Base-by-base conservation (phyloP, 2,113 vertebrate species). In the Rhinoderma darwinii region DNA sequence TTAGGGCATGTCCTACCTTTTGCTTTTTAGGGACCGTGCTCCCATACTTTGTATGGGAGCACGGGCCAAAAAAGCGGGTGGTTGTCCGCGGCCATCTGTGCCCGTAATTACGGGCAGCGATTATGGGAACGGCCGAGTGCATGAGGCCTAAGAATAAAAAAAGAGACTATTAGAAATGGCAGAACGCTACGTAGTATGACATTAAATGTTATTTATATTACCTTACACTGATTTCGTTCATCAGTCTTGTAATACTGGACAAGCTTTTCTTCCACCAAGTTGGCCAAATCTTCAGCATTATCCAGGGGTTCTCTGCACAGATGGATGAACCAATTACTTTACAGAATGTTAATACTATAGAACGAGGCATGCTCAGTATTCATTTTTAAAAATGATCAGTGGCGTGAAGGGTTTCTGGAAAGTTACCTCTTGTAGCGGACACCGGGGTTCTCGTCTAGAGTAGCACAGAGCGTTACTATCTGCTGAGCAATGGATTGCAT, bases 401-500 rank as follows among this genome's bases (percentile, higher is more conserved):
- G 0, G 17, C 17, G 11, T 20, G 54, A 37, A 20, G 32, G 32
- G 0, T 70, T 9, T 70, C 35, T 7, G 41, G 63, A 66, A n/a
- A 8, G 22, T 47, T 92, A 99, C 97, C 94, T 97, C 92, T 94
- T 98, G 78, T 96, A 99, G 90, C 97, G 91, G 81, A 99, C 94
- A 30, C 97, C 98, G 18, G 98, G 98, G 88, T 99, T 96, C 91
- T 99, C 98, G 10, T 99, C 96, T 89, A 99, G 89, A 0, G 96
- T 97, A 81, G 97, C 97, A 88, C 97, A 99, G 1, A 99, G 93
- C 0, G 97, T 97, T 83, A 98, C 97, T 30, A 99, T 96, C 89
- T 98, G 97, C 47, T 97, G 94, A 30, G 97, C 97, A 22, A 99
- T 94, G 1, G 90, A 91, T 89, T 97, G 95, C 92, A 99, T 91